Percentiles rank a stretch among this genome's conserved stretches.
These are phyloP conservation scores for Elaeidobius kamerunicus DNA, from an alignment of 2,888 invertebrate species.

Conservation along the genomic window DNA sequence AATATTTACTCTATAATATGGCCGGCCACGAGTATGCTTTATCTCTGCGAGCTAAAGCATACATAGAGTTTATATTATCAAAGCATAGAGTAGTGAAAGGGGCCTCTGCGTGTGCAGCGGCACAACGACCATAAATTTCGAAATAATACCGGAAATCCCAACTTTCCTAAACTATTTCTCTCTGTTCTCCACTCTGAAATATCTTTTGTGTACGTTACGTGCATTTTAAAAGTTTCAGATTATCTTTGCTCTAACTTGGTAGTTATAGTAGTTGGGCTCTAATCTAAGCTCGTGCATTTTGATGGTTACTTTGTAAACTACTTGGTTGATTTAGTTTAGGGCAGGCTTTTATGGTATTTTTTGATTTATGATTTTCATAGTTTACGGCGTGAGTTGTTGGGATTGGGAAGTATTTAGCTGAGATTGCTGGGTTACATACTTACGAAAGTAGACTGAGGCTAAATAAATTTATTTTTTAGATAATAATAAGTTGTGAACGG, in stretches of 20 bases:
- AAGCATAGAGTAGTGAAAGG: too few species aligned
- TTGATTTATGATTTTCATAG: too few species aligned
- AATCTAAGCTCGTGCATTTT: too few species aligned
- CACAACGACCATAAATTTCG: conserved; percentile 27
- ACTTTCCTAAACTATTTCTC: conserved; percentile 30
- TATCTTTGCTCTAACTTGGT: too few species aligned
- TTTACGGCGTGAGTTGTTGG: not conserved
- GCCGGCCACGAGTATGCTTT: conserved; percentile 23
- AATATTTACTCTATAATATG: conserved; percentile 17
- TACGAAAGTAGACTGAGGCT: too few species aligned
- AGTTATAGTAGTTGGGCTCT: too few species aligned
- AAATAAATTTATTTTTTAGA: too few species aligned
- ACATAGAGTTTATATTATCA: conserved; percentile 28
- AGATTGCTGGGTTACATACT: not conserved
- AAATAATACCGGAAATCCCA: conserved; percentile 29
- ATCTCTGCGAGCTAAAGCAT: conserved; percentile 24
- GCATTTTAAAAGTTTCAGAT: conserved; percentile 12
- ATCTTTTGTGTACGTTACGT: conserved; percentile 19
- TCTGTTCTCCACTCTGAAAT: conserved; percentile 23
- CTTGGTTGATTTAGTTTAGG: too few species aligned
- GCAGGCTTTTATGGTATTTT: too few species aligned
- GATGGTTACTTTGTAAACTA: too few species aligned
- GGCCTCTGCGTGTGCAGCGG: conserved; percentile 24
- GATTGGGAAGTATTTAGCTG: not conserved
- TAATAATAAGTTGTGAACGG: too few species aligned